phyloP scores from a whole-genome alignment of 2,113 vertebrate genomes.

The Typhlomys cinereus region DNA sequence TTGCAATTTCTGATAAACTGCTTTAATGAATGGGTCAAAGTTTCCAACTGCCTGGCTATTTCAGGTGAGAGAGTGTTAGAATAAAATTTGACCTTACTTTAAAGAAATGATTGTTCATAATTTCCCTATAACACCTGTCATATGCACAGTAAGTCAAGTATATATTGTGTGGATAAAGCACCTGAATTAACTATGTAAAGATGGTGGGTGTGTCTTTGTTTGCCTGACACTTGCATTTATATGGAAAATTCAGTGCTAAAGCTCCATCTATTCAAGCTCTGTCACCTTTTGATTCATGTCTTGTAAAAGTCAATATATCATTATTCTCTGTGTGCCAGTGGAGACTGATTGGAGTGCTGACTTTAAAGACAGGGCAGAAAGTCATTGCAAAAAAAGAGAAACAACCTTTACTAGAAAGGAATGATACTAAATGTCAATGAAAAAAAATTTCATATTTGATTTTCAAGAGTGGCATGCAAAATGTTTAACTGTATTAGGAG shows the following conservation, averaged over 20 bases:
- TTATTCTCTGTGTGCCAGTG: conserved; percentile 79
- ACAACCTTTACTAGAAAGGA: conserved; percentile 80
- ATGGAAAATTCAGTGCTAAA: conserved; percentile 77
- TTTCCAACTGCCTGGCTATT: background rate
- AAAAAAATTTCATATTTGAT: conserved; percentile 78
- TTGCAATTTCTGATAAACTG: background rate
- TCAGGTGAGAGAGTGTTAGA: background rate
- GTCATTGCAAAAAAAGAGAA: conserved; percentile 66
- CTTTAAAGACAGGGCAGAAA: conserved; percentile 85
- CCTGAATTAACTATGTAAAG: conserved; percentile 57
- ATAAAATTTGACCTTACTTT: background rate
- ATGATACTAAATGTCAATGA: conserved; percentile 83
- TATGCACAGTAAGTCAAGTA: background rate
- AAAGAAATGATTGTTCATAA: background rate
- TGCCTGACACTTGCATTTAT: conserved; percentile 80
- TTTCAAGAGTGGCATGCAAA: conserved; percentile 76
- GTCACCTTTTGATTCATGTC: conserved; percentile 80
- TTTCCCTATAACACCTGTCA: background rate
- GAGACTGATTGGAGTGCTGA: conserved; percentile 82
- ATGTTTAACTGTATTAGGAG: conserved; percentile 34
- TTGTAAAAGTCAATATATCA: conserved; percentile 85
- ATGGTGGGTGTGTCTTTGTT: conserved; percentile 53
- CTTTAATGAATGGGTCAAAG: background rate
- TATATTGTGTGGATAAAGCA: background rate
- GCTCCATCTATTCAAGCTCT: conserved; percentile 75